phyloP scores from a whole-genome alignment of 2,797 vertebrate species.

The Otolemur crassicaudatus region DNA sequence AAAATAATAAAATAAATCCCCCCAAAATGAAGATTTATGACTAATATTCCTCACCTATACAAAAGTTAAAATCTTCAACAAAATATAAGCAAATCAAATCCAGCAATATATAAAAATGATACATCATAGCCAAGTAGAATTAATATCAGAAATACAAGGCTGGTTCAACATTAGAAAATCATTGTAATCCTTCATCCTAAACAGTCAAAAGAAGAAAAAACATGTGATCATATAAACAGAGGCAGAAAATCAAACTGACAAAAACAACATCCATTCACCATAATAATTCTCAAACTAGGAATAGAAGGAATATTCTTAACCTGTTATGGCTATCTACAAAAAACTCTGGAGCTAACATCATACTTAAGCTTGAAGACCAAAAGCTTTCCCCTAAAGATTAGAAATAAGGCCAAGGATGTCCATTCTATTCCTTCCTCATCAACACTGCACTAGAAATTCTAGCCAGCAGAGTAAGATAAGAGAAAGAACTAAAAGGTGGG shows the following conservation, averaged over 20 bases:
- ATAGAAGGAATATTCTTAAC: not conserved
- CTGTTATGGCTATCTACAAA: not conserved
- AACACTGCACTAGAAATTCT: not conserved
- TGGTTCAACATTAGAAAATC: not conserved
- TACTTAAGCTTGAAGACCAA: not conserved
- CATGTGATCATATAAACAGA: not conserved
- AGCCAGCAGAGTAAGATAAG: not conserved
- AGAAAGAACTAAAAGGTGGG: not conserved
- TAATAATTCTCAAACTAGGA: not conserved
- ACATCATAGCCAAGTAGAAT: not conserved
- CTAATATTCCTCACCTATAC: not conserved
- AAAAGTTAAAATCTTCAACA: not conserved
- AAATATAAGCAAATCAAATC: not conserved
- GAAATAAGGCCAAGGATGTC: not conserved
- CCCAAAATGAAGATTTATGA: not conserved
- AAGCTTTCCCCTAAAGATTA: not conserved
- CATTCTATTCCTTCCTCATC: not conserved
- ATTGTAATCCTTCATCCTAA: not conserved
- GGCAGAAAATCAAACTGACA: not conserved
- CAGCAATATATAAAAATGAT: not conserved
- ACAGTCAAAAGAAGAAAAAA: not conserved
- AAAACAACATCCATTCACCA: slow-evolving; percentile 7
- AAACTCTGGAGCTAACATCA: not conserved
- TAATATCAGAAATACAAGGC: not conserved
- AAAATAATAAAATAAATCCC: too few species aligned